Evolutionary conservation across 2,113 vertebrate genomes (phyloP).

Genomic region (Centropristis striata): DNA sequence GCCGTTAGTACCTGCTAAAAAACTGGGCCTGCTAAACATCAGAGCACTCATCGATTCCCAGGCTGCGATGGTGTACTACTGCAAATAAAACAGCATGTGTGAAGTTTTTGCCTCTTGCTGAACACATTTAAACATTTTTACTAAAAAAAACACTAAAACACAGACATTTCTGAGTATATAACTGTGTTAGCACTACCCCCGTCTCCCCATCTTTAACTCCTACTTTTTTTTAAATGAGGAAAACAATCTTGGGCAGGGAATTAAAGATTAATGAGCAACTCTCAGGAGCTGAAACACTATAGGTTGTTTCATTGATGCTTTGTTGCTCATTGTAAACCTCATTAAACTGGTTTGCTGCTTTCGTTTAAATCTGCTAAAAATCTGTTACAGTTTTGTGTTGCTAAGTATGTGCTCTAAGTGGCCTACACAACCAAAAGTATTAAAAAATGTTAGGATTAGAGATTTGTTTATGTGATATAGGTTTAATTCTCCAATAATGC

Average conservation of each 20-base stretch:
- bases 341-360: neutral
- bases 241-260: neutral
- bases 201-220: neutral
- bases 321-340: neutral
- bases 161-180: neutral
- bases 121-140: constrained; percentile 12
- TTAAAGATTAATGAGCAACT: neutral
- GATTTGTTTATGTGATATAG: too few species aligned
- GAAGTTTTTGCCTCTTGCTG: constrained; percentile 2
- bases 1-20: constrained; percentile 67
- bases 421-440: neutral
- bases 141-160: neutral
- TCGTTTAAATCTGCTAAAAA: neutral
- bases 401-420: neutral
- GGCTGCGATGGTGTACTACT: constrained; percentile 11
- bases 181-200: neutral
- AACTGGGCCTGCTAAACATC: constrained; percentile 60
- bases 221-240: neutral
- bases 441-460: too few species aligned
- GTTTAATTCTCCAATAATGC: too few species aligned
- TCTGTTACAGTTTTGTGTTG: neutral
- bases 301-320: neutral
- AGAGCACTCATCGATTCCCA: constrained; percentile 31
- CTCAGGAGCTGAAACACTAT: neutral
- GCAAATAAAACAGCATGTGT: constrained; percentile 20